Base-by-base conservation (phyloP, 2,113 vertebrate genomes). In the Xenopus borealis region DNA sequence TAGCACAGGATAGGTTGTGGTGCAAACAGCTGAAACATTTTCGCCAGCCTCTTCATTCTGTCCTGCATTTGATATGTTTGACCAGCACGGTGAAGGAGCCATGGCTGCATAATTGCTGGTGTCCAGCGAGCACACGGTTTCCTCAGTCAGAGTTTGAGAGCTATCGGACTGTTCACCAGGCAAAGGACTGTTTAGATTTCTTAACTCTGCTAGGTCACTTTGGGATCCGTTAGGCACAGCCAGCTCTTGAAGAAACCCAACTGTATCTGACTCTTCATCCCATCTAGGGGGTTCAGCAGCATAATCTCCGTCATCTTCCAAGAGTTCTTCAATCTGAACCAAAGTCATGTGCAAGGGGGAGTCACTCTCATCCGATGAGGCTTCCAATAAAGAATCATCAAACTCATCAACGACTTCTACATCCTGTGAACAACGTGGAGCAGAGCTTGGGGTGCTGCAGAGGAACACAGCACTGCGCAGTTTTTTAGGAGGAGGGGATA, bases 381-480 rank as follows among this genome's bases (percentile, higher is more conserved):
- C 79, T 0, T 91, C 87, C 79, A 91, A 77, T 66, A 91, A 80
- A 63, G 87, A 81, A 7, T 89, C 89, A 6, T 89, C 86, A 10
- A 81, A 80, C 57, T 75, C 81, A 0, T 85, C 83, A 55, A 12
- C 83, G 81, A 47, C 14, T 1, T 33, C 17, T 10, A 12, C 7
- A 7, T 45, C 10, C 12, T 52, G 44, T 67, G 44, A 67, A 50
- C 40, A 45, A 20, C 11, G 17, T 33, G 64, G 30, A 19, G 46
- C 7, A 52, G 73, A 69, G 16, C 6, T 61, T 30, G 72, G 79
- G 44, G 77, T 72, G 76, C 55, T 69, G 13, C 74, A 82, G 30
- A 8, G 69, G 0, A 6, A 80, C 5, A 64, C 55, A 12, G 27
- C 47, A 46, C 40, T 16, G 0, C 78, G 57, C 0, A 27, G 8